Evolutionary conservation across 2,888 invertebrate species (phyloP).

Genomic region (Hypomecis atomaria): DNA sequence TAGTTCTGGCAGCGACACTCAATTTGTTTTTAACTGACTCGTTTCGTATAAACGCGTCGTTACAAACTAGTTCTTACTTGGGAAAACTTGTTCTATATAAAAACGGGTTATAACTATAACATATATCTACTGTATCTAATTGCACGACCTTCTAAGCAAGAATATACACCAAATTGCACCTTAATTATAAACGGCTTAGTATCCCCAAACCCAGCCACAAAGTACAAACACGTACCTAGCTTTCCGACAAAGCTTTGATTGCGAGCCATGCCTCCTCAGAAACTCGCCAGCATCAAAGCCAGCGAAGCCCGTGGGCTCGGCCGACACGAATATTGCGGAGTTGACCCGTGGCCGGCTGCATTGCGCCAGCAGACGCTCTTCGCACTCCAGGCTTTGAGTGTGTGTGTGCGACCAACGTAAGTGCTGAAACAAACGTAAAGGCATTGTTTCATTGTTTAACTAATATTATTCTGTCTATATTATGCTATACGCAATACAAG

Average conservation of each 20-base stretch:
- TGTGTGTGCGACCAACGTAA: constrained; percentile 89
- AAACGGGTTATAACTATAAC: no score
- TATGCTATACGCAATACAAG: no score
- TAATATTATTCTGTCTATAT: no score
- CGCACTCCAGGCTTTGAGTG: constrained; percentile 86
- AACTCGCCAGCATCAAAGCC: constrained; percentile 93
- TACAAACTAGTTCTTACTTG: no score
- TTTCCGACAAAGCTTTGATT: constrained; percentile 91
- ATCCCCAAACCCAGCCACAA: background rate
- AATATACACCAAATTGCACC: no score
- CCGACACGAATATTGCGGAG: constrained; percentile 93
- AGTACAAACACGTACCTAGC: constrained; percentile 80
- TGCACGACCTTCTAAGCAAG: no score
- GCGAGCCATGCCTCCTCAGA: constrained; percentile 91
- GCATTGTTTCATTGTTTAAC: background rate
- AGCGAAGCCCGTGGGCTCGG: constrained; percentile 89
- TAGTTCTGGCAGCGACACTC: no score
- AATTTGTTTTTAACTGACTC: no score
- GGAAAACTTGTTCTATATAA: no score
- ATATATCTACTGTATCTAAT: no score
- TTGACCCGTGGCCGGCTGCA: constrained; percentile 90
- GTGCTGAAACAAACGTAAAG: constrained; percentile 78
- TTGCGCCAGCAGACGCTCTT: constrained; percentile 83
- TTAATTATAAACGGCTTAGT: no score
- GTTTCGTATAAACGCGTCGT: no score